Base-by-base conservation (phyloP, 2,113 vertebrate genomes). In the Craseonycteris thonglongyai region DNA sequence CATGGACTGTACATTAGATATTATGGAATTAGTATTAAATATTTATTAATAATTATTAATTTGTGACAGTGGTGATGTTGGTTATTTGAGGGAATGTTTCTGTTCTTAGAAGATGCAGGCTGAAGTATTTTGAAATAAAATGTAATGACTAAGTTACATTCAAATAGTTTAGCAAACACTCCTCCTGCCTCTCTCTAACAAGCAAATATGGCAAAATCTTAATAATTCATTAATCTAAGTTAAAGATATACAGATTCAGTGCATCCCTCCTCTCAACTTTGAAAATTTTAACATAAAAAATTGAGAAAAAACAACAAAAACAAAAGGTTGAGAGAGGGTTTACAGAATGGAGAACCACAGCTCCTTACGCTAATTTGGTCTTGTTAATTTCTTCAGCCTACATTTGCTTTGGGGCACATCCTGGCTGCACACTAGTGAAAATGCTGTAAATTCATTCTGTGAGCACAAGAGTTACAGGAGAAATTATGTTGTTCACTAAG, bases 261-360 rank as follows among this genome's bases (percentile, higher is more conserved):
- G 35, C 33, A 81, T 56, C 21, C 1, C 38, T 12, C 6, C n/a
- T 24, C n/a, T 7, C 4, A 30, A 71, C 54, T 89, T 72, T 71
- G 61, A 94, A 94, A 95, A 47, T 94, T 93, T 92, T 49, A 90
- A 93, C 79, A 75, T 54, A 90, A 65, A 63, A 79, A 74, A 21
- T 35, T 66, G 18, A 8, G n/a, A 18, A 54, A 45, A 51, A 76
- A 30, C 19, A 40, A 7, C 72, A 65, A 76, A 88, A 65, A 68
- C 35, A 49, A 78, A 74, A 90, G 81, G 45, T 19, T 33, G 68
- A 87, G 76, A 82, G 38, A 92, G 22, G 51, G 24, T 90, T 86
- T 66, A 84, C 1, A 72, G 35, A 59, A 2, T 61, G 10, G 19
- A 90, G 21, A 66, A 66, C 30, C 54, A 69, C 1, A 88, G 69